phyloP scores from a whole-genome alignment of 2,113 vertebrate genomes.

The Pygoscelis adeliae region DNA sequence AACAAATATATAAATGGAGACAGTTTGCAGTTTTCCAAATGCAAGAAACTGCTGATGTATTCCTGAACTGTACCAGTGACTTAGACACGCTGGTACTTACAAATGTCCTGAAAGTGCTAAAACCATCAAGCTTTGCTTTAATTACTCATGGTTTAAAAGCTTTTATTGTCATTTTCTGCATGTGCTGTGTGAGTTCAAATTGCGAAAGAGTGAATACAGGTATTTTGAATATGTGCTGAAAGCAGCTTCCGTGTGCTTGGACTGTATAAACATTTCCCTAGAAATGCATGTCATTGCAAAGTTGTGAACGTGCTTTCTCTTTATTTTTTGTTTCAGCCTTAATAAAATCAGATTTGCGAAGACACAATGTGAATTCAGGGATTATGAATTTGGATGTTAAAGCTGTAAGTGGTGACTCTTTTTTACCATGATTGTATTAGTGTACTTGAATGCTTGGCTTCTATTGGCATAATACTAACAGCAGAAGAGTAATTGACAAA shows the following conservation, averaged over 20 bases:
- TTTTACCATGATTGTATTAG: not conserved
- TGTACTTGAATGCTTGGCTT: not conserved
- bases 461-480: not conserved
- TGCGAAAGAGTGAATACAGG: accelerated
- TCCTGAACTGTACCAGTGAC: not conserved
- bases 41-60: not conserved
- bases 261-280: not conserved
- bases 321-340: constrained; percentile 76
- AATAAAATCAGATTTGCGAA: constrained; percentile 93
- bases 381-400: constrained; percentile 62
- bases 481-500: not conserved
- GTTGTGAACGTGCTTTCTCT: not conserved
- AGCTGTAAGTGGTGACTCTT: constrained; percentile 78
- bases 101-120: not conserved
- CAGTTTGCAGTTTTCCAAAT: not conserved
- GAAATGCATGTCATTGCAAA: not conserved
- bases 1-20: not conserved
- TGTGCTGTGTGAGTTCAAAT: not conserved
- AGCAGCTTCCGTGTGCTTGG: not conserved
- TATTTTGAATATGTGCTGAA: not conserved
- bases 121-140: not conserved
- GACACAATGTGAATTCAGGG: constrained; percentile 86
- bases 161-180: not conserved
- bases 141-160: not conserved
- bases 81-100: not conserved